Conservation (phyloP, 1,140 invertebrate species). For the Leptinotarsa texana region DNA sequence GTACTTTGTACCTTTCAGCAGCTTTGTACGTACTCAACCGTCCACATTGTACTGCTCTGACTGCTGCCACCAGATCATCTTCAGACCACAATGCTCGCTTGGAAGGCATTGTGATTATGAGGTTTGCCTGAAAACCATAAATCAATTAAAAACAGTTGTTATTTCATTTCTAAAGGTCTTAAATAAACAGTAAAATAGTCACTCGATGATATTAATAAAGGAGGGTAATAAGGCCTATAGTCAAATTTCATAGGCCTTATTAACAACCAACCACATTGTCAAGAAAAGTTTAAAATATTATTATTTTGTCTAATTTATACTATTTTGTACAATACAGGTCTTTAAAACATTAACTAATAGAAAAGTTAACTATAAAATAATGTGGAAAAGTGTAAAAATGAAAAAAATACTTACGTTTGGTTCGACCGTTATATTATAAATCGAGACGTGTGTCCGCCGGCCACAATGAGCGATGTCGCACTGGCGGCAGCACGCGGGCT, state of each 20-base stretch:
- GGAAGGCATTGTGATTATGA: not conserved
- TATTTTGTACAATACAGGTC: too few species aligned
- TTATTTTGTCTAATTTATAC: too few species aligned
- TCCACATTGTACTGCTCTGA: not conserved
- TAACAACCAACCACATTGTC: too few species aligned
- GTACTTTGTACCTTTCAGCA: not conserved
- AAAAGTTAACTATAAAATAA: too few species aligned
- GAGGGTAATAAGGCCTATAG: constrained; percentile 9
- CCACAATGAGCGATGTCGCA: too few species aligned
- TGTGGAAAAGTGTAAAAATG: too few species aligned
- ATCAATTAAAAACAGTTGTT: not conserved
- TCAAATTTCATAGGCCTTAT: constrained; percentile 2
- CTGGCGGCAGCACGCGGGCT: too few species aligned
- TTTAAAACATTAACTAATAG: too few species aligned
- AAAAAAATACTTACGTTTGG: too few species aligned
- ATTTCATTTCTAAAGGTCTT: not conserved
- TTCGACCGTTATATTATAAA: too few species aligned
- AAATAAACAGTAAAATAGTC: not conserved
- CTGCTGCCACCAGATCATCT: constrained; percentile 9
- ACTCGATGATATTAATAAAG: not conserved
- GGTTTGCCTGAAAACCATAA: not conserved
- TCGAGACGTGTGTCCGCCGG: too few species aligned
- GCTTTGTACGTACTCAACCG: not conserved
- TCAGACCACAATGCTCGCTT: not conserved
- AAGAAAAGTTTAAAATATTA: too few species aligned